phyloP scores from a whole-genome alignment of 2,888 invertebrate genomes.

The Griposia aprilina region DNA sequence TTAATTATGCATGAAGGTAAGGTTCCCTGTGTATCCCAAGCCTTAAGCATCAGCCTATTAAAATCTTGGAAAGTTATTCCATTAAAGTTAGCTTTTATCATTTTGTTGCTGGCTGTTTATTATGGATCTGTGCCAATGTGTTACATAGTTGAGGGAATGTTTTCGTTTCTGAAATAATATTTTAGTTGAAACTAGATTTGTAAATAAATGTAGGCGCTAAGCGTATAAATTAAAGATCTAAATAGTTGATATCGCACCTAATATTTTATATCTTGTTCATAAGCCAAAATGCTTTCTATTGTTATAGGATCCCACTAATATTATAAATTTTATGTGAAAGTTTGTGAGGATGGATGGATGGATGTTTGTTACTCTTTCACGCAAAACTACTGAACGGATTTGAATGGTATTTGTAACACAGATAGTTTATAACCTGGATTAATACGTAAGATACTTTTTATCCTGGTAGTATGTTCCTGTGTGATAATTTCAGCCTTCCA shows the following conservation, averaged over 20 bases:
- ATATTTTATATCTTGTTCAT: neutral
- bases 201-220: constrained; percentile 1
- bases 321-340: no score
- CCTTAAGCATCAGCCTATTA: constrained; percentile 26
- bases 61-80: constrained; percentile 38
- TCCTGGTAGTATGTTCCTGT: no score
- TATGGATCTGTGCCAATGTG: constrained; percentile 38
- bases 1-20: neutral
- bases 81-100: constrained; percentile 43
- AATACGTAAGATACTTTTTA: no score
- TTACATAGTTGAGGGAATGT: constrained; percentile 27
- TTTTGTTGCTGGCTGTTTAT: constrained; percentile 40
- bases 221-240: constrained; percentile 1
- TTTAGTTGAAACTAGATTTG: constrained; percentile 33
- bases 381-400: no score
- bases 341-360: no score
- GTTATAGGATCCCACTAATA: no score
- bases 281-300: neutral
- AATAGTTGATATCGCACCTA: neutral
- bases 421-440: no score
- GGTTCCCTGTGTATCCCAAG: neutral
- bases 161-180: constrained; percentile 41
- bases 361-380: no score
- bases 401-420: no score
- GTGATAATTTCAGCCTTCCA: no score